A percentile compares a stretch with the other conserved stretches of the same genome.
phyloP scores from a whole-genome alignment of 2,797 vertebrate species.

The Paratrypauchen microcephalus region DNA sequence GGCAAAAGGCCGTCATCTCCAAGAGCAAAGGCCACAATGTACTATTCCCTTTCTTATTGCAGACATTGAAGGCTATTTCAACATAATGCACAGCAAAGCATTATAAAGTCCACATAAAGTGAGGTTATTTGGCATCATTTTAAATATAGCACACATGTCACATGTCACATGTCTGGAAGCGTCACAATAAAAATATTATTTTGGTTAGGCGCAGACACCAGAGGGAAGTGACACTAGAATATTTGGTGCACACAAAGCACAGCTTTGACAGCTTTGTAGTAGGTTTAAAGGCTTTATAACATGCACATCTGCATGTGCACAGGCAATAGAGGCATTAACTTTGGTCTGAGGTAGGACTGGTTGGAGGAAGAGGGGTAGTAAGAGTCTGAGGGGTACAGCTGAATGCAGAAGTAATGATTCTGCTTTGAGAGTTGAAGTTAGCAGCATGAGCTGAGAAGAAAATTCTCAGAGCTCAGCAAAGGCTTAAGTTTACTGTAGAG shows the following conservation, averaged over 20 bases:
- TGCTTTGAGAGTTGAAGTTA: constrained; percentile 25
- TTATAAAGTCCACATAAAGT: constrained; percentile 10
- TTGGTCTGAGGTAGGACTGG: constrained; percentile 59
- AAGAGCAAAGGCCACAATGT: constrained; percentile 65
- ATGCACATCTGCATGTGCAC: constrained; percentile 37
- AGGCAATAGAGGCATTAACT: constrained; percentile 64
- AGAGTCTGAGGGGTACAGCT: neutral
- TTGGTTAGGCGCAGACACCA: constrained; percentile 69
- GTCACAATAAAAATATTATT: constrained; percentile 53
- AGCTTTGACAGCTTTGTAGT: constrained; percentile 15
- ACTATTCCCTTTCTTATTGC: constrained; percentile 54
- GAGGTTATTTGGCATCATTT: constrained; percentile 50
- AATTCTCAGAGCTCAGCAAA: constrained; percentile 14
- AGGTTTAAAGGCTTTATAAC: constrained; percentile 55
- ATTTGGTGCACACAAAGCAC: constrained; percentile 19
- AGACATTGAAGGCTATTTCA: constrained; percentile 55
- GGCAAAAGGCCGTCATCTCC: constrained; percentile 59
- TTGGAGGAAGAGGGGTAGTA: neutral
- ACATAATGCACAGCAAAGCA: constrained; percentile 35
- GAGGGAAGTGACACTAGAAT: constrained; percentile 41
- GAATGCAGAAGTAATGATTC: neutral
- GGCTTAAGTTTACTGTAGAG: neutral
- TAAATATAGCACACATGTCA: constrained; percentile 24
- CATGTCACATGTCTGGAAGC: constrained; percentile 41
- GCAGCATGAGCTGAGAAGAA: constrained; percentile 29